phyloP scores from a whole-genome alignment of 2,888 invertebrate genomes.

The Proisotoma minuta region DNA sequence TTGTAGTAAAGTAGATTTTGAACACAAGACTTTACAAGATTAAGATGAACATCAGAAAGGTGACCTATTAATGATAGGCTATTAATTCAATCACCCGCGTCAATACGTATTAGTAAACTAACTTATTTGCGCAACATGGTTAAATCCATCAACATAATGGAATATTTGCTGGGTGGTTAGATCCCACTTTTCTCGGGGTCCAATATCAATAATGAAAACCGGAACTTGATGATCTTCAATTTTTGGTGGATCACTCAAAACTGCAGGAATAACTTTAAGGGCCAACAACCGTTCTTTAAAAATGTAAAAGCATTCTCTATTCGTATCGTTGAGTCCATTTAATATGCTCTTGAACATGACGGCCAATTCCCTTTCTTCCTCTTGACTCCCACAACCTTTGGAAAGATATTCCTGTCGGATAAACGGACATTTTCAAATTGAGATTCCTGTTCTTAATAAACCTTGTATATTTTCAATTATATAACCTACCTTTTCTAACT shows the following conservation, averaged over 20 bases:
- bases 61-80: conserved; percentile 48
- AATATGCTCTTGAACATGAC: conserved; percentile 48
- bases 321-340: conserved; percentile 12
- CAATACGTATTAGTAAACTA: conserved; percentile 11
- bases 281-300: conserved; percentile 81
- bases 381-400: conserved; percentile 53
- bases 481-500: conserved; percentile 79
- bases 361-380: conserved; percentile 56
- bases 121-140: conserved; percentile 78
- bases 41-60: conserved; percentile 86
- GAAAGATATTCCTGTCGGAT: conserved; percentile 67
- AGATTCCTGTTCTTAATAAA: conserved; percentile 59
- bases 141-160: conserved; percentile 85
- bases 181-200: conserved; percentile 74
- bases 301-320: conserved; percentile 53
- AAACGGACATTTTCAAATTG: too few species aligned
- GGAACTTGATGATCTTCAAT: conserved; percentile 89
- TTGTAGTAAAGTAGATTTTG: conserved; percentile 80
- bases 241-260: conserved; percentile 67
- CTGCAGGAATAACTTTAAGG: conserved; percentile 76
- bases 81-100: not conserved
- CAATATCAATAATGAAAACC: conserved; percentile 66
- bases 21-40: conserved; percentile 87
- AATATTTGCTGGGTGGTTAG: conserved; percentile 86
- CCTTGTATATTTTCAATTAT: not conserved